Evolutionary conservation across 2,797 vertebrate species (phyloP).

Genomic region (Cossypha niveicapilla): DNA sequence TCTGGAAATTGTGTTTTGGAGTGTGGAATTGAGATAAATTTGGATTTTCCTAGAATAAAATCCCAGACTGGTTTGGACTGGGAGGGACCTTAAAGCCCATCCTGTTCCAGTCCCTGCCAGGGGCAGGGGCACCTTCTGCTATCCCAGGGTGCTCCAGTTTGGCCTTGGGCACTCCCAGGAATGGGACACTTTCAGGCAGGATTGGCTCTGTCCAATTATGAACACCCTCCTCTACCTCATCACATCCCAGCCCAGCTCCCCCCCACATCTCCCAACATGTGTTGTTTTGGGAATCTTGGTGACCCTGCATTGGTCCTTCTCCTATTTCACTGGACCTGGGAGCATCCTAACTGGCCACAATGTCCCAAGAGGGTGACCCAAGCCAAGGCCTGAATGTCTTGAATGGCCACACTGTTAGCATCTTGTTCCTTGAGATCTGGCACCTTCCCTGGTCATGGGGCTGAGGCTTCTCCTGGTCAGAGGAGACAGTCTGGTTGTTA

Average conservation of each 20-base stretch:
- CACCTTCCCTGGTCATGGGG: not conserved
- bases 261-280: rapidly evolving
- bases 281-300: not conserved
- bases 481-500: not conserved
- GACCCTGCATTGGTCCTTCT: rapidly evolving
- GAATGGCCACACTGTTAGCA: rapidly evolving
- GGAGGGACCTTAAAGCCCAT: not conserved
- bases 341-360: not conserved
- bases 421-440: not conserved
- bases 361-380: rapidly evolving
- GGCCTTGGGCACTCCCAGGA: not conserved
- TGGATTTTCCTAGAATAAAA: not conserved
- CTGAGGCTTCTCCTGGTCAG: not conserved
- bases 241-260: not conserved
- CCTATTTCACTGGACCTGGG: rapidly evolving
- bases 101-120: rapidly evolving
- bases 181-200: too few relatives aligned
- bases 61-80: not conserved
- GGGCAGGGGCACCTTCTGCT: too few relatives aligned
- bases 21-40: rapidly evolving
- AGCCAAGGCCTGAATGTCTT: not conserved
- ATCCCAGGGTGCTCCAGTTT: rapidly evolving
- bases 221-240: not conserved
- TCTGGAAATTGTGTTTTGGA: not conserved
- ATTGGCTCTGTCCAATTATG: rapidly evolving